phyloP scores from a whole-genome alignment of 2,888 invertebrate genomes.

The Tanypteryx hageni region DNA sequence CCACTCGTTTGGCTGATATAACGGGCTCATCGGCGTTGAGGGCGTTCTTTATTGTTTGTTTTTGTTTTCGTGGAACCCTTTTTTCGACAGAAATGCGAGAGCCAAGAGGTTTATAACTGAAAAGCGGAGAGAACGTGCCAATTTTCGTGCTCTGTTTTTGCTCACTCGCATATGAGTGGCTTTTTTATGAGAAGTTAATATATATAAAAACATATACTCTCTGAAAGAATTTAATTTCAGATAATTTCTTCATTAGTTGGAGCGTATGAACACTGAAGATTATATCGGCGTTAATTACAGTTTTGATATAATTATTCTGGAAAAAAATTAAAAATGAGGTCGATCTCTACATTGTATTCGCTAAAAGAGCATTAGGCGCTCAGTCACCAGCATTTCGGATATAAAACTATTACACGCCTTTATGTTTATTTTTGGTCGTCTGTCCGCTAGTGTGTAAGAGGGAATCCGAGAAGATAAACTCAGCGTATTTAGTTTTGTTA shows the following conservation, averaged over 20 bases:
- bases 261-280: too few relatives aligned
- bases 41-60: conserved; percentile 37
- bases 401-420: too few relatives aligned
- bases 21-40: conserved; percentile 31
- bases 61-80: neutral
- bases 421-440: too few relatives aligned
- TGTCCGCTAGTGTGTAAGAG: too few relatives aligned
- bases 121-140: conserved; percentile 10
- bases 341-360: too few relatives aligned
- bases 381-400: too few relatives aligned
- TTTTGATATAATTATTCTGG: too few relatives aligned
- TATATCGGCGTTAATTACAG: too few relatives aligned
- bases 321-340: too few relatives aligned
- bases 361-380: too few relatives aligned
- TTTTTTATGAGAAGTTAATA: neutral
- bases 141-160: conserved; percentile 19
- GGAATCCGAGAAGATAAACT: too few relatives aligned
- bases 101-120: conserved; percentile 17
- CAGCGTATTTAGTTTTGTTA: too few relatives aligned
- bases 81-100: conserved; percentile 3
- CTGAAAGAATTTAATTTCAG: neutral
- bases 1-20: conserved; percentile 43
- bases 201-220: neutral
- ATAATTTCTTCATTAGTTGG: neutral
- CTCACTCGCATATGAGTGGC: neutral